These are phyloP conservation scores for Aviceda subcristata DNA, from an alignment of 2,113 vertebrate genomes.

Conservation along the genomic window DNA sequence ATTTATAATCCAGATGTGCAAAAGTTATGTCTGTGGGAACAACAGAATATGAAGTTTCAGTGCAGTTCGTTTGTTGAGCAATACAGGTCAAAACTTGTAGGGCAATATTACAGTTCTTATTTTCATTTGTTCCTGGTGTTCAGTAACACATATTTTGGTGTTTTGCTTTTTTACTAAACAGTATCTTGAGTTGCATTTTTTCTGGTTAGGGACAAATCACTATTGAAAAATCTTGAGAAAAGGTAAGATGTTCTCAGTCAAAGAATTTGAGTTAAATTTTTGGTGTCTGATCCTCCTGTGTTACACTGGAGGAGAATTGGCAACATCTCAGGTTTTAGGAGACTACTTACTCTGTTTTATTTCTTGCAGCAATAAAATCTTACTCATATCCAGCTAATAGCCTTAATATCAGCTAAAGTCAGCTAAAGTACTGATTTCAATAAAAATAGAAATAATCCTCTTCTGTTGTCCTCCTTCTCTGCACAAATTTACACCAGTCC, in stretches of 20 bases:
- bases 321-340: neutral
- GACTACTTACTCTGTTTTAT: neutral
- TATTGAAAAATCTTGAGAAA: neutral
- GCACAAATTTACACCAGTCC: neutral
- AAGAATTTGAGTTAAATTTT: neutral
- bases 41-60: neutral
- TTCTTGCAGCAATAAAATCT: neutral
- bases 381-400: neutral
- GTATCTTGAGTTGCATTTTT: neutral
- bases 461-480: neutral
- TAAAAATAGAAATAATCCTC: neutral
- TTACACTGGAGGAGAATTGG: neutral
- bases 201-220: neutral
- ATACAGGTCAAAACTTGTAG: neutral
- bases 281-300: neutral
- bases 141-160: neutral
- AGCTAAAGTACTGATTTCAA: neutral
- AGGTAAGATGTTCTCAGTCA: neutral
- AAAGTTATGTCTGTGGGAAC: neutral
- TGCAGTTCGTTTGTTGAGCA: neutral
- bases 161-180: neutral
- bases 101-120: neutral
- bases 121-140: neutral
- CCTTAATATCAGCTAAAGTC: neutral
- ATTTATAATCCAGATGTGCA: neutral